Evolutionary conservation across 2,797 vertebrate species (phyloP), one percentile per base, ranked within the genome.

Genomic region (Enteromius viviparus): DNA sequence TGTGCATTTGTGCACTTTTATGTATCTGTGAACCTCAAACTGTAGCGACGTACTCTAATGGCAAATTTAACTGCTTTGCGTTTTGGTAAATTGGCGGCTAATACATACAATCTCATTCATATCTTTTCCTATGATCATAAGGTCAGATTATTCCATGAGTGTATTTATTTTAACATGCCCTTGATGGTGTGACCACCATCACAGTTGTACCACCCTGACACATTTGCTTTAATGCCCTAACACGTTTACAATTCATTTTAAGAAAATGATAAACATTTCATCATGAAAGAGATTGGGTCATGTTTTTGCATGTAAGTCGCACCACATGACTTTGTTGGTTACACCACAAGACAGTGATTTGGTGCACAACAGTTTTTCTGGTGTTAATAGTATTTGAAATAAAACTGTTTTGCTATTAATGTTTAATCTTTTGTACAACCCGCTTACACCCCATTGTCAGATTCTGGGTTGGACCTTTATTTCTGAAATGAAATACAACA

Each of bases 11-110:
- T 69, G 34, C 1, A 9, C 14, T 47, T 55, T 60, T 45, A 49
- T 71, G 23, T 78, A 26, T 81, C 53, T 60, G 51, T 71, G 23
- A 70, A 74, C 9, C 42, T 29, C 40, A 65, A 49, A 78, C 23
- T 32, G 40, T 32, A 64, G 23, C 23, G 45, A 23, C 34, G 10
- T 34, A 42, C 7, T 60, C 34, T 26, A 58, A 40, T 26, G 32
- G 51, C 19, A 17, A 55, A 23, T 75, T n/a, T 40, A 29, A 32
- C 26, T 64, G 26, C 14, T 58, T 58, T 40, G 23, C 6, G 3
- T 45, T 62, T 77, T 32, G 55, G 40, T 42, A 42, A 40, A 60
- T 37, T 37, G 19, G 19, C 21, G 19, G 49, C 29, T 23, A 3
- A 58, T 40, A 11, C 12, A 1, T 53, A 21, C 12, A 4, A 12